These are phyloP conservation scores for Lasiurus borealis DNA, from an alignment of 2,113 vertebrate species.

Conservation along the genomic window DNA sequence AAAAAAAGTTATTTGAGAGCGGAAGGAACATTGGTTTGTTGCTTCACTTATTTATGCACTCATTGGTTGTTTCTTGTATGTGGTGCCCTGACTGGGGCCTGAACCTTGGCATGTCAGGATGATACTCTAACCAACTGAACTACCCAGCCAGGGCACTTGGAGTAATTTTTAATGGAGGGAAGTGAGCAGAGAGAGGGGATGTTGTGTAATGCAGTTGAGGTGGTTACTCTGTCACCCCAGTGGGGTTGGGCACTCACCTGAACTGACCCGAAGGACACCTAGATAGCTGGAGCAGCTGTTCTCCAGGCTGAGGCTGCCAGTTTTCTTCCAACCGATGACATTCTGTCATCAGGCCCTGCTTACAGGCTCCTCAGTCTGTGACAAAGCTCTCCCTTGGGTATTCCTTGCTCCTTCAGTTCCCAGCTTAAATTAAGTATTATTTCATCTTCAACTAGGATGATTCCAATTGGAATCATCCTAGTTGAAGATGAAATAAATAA, in stretches of 20 bases:
- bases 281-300: neutral
- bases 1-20: too few species aligned
- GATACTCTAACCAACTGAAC: neutral
- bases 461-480: neutral
- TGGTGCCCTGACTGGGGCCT: neutral
- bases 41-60: neutral
- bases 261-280: neutral
- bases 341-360: neutral
- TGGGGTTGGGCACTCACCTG: neutral
- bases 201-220: constrained; percentile 45
- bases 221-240: constrained; percentile 24
- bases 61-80: neutral
- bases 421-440: neutral
- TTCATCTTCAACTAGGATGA: constrained; percentile 19
- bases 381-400: neutral
- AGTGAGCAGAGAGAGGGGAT: neutral
- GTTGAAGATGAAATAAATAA: too few species aligned
- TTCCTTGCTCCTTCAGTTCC: neutral
- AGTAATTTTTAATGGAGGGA: constrained; percentile 43
- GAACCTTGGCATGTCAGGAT: neutral
- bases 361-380: neutral
- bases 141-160: neutral
- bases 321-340: neutral
- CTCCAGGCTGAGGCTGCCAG: neutral
- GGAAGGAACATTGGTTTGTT: neutral